These are phyloP conservation scores for Perizoma affinitatum DNA, from an alignment of 2,888 invertebrate species.

Conservation along the genomic window DNA sequence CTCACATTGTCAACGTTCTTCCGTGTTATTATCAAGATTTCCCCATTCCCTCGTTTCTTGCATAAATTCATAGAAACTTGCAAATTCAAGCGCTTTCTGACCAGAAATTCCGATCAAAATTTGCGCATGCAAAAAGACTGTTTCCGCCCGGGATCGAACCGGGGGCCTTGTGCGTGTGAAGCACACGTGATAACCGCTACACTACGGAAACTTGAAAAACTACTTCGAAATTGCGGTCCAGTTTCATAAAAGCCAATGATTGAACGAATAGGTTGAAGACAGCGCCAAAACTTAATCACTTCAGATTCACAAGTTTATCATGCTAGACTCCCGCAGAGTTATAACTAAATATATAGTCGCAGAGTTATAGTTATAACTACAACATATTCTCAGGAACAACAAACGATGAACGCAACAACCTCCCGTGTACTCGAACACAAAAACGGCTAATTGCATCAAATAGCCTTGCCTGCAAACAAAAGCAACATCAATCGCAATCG, in stretches of 20 bases:
- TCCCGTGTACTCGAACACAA: constrained; percentile 30
- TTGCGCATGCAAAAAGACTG: constrained; percentile 49
- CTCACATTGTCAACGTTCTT: constrained; percentile 69
- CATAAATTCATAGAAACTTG: constrained; percentile 29
- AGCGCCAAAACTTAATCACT: too few relatives aligned
- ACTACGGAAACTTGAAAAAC: constrained; percentile 85
- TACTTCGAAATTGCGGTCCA: constrained; percentile 2
- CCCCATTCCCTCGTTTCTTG: constrained; percentile 30
- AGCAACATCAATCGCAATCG: constrained; percentile 49
- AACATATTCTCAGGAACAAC: constrained; percentile 6
- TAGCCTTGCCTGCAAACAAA: constrained; percentile 50
- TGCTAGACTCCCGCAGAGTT: too few relatives aligned
- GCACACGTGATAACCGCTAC: constrained; percentile 92
- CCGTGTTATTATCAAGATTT: constrained; percentile 68
- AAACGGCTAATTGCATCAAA: constrained; percentile 54
- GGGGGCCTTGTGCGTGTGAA: constrained; percentile 91
- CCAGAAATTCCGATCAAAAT: constrained; percentile 1
- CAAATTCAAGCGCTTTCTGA: constrained; percentile 19
- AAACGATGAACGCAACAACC: constrained; percentile 15
- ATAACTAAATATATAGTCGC: too few relatives aligned
- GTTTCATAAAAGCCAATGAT: neutral
- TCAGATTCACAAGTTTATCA: too few relatives aligned
- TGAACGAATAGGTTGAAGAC: neutral
- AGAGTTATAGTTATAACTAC: neutral
- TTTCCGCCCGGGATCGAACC: constrained; percentile 89